A percentile compares a stretch with the other conserved stretches of the same genome.
These are phyloP conservation scores for Camarhynchus parvulus DNA, from an alignment of 2,113 vertebrate genomes.

Conservation along the genomic window DNA sequence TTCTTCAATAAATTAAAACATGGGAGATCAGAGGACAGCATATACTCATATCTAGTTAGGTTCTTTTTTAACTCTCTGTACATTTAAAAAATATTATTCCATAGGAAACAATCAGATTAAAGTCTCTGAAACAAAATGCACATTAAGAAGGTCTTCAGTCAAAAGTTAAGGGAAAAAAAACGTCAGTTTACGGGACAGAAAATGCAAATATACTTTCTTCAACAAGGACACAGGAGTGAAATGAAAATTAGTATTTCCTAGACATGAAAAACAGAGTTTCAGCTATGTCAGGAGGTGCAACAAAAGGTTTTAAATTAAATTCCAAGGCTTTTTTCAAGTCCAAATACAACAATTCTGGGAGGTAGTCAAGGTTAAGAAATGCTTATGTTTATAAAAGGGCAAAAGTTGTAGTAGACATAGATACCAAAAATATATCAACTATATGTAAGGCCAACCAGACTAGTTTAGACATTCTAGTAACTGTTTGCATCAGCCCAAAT, in stretches of 20 bases:
- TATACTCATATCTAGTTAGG: background rate
- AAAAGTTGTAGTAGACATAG: background rate
- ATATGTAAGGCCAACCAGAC: background rate
- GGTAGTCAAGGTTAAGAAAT: background rate
- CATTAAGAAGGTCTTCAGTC: background rate
- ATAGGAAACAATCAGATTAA: background rate
- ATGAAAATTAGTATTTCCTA: background rate
- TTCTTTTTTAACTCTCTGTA: background rate
- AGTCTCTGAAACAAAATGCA: background rate
- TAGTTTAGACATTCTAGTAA: background rate
- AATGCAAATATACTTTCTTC: background rate
- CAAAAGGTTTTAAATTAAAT: background rate
- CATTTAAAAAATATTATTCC: background rate
- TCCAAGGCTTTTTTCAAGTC: background rate
- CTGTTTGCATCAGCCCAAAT: background rate
- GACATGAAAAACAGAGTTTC: background rate
- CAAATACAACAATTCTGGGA: background rate
- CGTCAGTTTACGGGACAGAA: background rate
- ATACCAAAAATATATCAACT: background rate
- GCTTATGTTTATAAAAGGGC: background rate
- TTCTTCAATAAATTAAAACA: background rate
- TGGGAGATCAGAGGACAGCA: background rate
- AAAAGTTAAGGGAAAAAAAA: background rate
- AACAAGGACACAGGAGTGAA: background rate
- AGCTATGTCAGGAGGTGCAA: background rate